phyloP scores from a whole-genome alignment of 2,797 vertebrate genomes.

The Artibeus jamaicensis region DNA sequence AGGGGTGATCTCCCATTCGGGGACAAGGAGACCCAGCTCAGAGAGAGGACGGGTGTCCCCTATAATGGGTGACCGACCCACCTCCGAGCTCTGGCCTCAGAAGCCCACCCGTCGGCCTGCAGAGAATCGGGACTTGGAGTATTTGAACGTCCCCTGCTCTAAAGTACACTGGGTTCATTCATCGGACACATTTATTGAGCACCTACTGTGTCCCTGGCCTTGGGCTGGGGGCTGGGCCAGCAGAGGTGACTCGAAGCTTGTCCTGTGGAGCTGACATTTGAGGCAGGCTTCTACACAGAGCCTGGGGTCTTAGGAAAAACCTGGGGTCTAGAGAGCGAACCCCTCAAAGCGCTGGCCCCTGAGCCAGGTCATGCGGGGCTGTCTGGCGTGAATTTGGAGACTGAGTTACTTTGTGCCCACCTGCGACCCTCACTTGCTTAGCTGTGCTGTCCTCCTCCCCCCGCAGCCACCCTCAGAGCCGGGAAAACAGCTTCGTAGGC shows the following conservation, averaged over 20 bases:
- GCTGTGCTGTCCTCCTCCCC: not conserved
- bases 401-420: no score
- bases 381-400: not conserved
- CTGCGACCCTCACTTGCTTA: not conserved
- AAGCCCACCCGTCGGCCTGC: not conserved
- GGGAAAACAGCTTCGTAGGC: not conserved
- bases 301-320: not conserved
- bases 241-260: not conserved
- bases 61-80: not conserved
- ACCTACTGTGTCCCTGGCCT: not conserved
- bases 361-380: no score
- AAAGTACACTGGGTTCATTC: not conserved
- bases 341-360: not conserved
- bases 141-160: not conserved
- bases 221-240: not conserved
- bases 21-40: not conserved
- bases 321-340: not conserved
- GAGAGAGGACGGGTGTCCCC: not conserved
- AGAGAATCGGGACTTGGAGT: not conserved
- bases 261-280: not conserved
- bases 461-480: not conserved
- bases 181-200: not conserved
- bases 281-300: not conserved
- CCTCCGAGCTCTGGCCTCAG: not conserved
- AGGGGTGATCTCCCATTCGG: not conserved